Base-by-base conservation (phyloP, 2,797 vertebrate genomes). In the Mormyrops boulengeri region DNA sequence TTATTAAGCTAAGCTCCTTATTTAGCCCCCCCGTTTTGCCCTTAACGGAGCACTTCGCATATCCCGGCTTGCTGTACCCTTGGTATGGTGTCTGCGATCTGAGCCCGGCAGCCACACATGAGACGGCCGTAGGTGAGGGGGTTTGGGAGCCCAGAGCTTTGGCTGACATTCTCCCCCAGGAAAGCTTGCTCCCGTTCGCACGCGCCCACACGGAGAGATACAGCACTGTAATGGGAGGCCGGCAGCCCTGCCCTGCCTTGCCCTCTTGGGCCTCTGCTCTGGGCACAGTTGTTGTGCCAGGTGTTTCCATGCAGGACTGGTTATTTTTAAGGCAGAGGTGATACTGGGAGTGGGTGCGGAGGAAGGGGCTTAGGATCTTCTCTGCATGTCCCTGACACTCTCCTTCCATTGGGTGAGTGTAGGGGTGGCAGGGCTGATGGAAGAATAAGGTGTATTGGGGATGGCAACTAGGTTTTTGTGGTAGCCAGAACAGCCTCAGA, bases 261-360 rank as follows among this genome's bases (percentile, higher is more conserved):
- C 94, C 92, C 94, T 91, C 89, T 90, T 93, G 92, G 92, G 91
- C 89, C 92, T 60, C 90, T 90, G 91, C 88, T 93, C 92, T 90
- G 94, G 93, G 12, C 95, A 93, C 96, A 97, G 96, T 95, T 97
- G 97, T 95, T 94, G 93, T 93, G 97, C 97, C 97, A 96, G 96
- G 96, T 97, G 97, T 95, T 93, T 94, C 94, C 91, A 92, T 90
- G 89, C 30, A n/a, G 92, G 91, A 93, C 94, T 95, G 95, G 95
- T 96, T 97, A 96, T 94, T 91, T 95, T 96, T 94, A 95, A 95
- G 91, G 85, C 92, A 89, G 89, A 34, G 88, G 88, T 34, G 69
- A 49, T 49, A 34, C 53, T 34, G 66, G 66, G 30, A 2, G 22
- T 2, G 57, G 88, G 92, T 0, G 73, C 2, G 8, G 66, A 3